A percentile compares a stretch with the other conserved stretches of the same genome.
These are phyloP conservation scores for Oceanites oceanicus DNA, from an alignment of 2,113 vertebrate species.

Conservation along the genomic window DNA sequence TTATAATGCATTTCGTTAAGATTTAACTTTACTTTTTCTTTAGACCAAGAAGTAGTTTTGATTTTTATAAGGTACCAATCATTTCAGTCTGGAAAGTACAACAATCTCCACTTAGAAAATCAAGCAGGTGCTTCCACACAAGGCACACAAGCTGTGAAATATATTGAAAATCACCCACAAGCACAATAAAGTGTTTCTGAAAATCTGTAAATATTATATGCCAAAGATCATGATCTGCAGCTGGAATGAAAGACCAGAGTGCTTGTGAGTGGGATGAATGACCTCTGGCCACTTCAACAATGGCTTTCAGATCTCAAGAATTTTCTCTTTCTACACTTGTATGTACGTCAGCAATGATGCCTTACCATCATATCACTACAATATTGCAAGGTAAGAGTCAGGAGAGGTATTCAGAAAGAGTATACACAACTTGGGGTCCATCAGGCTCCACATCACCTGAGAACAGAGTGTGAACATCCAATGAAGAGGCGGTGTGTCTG, in stretches of 20 bases:
- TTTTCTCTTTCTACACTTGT: neutral
- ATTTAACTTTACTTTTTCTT: constrained; percentile 47
- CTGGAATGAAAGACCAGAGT: neutral
- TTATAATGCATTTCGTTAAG: constrained; percentile 54
- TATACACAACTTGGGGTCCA: neutral
- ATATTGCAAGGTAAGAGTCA: neutral
- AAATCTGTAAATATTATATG: neutral
- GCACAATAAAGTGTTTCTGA: neutral
- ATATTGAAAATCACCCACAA: neutral
- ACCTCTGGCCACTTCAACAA: neutral
- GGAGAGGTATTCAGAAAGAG: neutral
- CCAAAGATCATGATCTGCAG: neutral
- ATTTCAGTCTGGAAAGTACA: constrained; percentile 34
- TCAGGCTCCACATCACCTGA: neutral
- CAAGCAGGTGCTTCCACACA: neutral
- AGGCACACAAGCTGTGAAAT: neutral
- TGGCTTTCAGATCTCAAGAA: neutral
- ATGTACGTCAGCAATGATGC: neutral
- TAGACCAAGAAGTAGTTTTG: constrained; percentile 44
- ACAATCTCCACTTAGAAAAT: neutral
- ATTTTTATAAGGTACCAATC: constrained; percentile 42
- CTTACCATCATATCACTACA: neutral
- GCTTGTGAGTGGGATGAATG: neutral
- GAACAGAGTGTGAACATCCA: neutral
- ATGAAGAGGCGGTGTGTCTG: neutral